Evolutionary conservation across 2,113 vertebrate genomes (phyloP).

Genomic region (Hippopotamus amphibius): DNA sequence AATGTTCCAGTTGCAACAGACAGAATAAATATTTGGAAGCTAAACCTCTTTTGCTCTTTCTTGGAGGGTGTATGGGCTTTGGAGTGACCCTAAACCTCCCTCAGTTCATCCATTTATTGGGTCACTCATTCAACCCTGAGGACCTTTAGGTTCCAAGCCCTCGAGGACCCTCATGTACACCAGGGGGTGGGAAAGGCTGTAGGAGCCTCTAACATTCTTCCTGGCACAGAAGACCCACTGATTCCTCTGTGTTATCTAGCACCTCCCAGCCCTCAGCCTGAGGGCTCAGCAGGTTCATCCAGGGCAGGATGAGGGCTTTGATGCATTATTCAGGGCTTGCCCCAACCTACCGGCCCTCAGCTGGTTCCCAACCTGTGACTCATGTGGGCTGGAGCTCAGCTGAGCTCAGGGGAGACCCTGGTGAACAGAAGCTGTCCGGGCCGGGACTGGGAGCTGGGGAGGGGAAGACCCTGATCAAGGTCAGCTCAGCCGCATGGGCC

Average conservation of each 20-base stretch:
- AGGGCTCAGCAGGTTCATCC: not conserved
- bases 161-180: rapidly evolving
- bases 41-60: not conserved
- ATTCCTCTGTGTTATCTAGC: not conserved
- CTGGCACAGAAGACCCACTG: not conserved
- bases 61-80: not conserved
- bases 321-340: not conserved
- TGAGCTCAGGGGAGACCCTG: not conserved
- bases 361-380: not conserved
- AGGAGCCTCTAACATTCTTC: not conserved
- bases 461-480: not conserved
- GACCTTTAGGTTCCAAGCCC: not conserved
- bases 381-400: not conserved
- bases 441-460: not conserved
- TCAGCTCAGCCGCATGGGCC: not conserved
- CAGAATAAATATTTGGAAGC: not conserved
- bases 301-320: not conserved
- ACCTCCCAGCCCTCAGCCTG: rapidly evolving
- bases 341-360: not conserved
- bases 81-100: not conserved
- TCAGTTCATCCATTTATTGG: not conserved
- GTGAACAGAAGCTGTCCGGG: not conserved
- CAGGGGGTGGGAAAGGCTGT: not conserved
- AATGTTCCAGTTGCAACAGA: not conserved
- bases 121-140: not conserved